Percentiles rank a stretch among this genome's conserved stretches.
Evolutionary conservation across 1,140 invertebrate genomes (phyloP).

Genomic region (Zaprionus inermis): DNA sequence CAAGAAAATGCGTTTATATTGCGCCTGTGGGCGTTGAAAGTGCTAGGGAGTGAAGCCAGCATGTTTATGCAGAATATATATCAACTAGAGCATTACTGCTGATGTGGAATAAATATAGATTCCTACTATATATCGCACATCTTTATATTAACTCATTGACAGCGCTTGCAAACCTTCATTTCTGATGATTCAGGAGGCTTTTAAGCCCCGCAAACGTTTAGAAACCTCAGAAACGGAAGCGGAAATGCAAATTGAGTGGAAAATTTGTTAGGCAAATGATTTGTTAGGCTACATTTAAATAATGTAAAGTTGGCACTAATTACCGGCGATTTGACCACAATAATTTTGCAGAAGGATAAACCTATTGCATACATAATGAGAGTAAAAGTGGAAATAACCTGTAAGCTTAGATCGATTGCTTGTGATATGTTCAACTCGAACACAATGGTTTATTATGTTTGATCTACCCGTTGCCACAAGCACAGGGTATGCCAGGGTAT

Average conservation of each 20-base stretch:
- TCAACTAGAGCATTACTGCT: too few species aligned
- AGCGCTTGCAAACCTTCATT: too few species aligned
- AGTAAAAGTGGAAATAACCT: conserved; percentile 8
- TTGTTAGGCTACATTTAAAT: conserved; percentile 15
- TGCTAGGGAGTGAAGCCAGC: too few species aligned
- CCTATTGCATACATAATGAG: conserved; percentile 20
- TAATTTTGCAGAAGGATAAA: conserved; percentile 12
- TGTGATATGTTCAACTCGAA: not conserved
- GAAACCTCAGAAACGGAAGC: not conserved
- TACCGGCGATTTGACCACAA: conserved; percentile 26
- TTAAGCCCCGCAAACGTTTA: not conserved
- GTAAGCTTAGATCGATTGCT: not conserved
- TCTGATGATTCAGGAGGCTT: not conserved
- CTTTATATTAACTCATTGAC: too few species aligned
- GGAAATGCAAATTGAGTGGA: conserved; percentile 19
- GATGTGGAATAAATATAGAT: too few species aligned
- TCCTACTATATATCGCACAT: too few species aligned
- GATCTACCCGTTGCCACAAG: not conserved
- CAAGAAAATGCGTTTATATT: too few species aligned
- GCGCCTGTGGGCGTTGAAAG: too few species aligned
- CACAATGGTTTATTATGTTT: not conserved
- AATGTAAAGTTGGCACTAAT: conserved; percentile 12
- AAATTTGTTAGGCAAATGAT: conserved; percentile 30
- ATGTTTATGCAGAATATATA: too few species aligned
- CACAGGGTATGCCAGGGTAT: conserved; percentile 21